A percentile compares a stretch with the other conserved stretches of the same genome.
Evolutionary conservation across 2,888 invertebrate species (phyloP).

Genomic region (Desoria tigrina): DNA sequence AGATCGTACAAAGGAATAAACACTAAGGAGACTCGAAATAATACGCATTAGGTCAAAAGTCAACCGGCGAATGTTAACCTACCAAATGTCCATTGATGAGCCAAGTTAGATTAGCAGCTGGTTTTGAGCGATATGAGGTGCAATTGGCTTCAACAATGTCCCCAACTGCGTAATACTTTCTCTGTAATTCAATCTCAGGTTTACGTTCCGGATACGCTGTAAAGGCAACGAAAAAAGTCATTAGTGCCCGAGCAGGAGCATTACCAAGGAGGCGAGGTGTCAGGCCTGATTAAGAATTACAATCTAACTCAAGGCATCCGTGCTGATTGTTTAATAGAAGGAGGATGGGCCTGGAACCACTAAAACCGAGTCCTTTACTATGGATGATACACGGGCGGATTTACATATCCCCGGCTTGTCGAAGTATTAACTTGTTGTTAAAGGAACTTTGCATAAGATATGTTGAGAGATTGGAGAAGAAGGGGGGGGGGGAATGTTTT

Average conservation of each 20-base stretch:
- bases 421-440: too few species aligned
- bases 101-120: slow-evolving; percentile 44
- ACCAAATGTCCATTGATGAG: slow-evolving; percentile 40
- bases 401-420: neutral
- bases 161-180: slow-evolving; percentile 37
- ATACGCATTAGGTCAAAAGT: too few species aligned
- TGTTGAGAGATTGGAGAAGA: too few species aligned
- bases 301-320: neutral
- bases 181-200: slow-evolving; percentile 36
- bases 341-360: neutral
- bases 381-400: neutral
- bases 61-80: neutral
- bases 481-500: too few species aligned
- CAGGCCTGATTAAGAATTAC: neutral
- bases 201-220: slow-evolving; percentile 36
- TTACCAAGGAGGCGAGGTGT: slow-evolving; percentile 4
- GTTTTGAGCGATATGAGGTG: slow-evolving; percentile 46
- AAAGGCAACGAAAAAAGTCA: slow-evolving; percentile 14
- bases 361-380: slow-evolving; percentile 4
- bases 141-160: slow-evolving; percentile 42
- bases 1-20: neutral
- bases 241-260: neutral
- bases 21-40: neutral
- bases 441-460: too few species aligned
- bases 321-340: slow-evolving; percentile 6